These are phyloP conservation scores for Tricholauxania praeusta DNA, from an alignment of 2,888 invertebrate species.

Conservation along the genomic window DNA sequence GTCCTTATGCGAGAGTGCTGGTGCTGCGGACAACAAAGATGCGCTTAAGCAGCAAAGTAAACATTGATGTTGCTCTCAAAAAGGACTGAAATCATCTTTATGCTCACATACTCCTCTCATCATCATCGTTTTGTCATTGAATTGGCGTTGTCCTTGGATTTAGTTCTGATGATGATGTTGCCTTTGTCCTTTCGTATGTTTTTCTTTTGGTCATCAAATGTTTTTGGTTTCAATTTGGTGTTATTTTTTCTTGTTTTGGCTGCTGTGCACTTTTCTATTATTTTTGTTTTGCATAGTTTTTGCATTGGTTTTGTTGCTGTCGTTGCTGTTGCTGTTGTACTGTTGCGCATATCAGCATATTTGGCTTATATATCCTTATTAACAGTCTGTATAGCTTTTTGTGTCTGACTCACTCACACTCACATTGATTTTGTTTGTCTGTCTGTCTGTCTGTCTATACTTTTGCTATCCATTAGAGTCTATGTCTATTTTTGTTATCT, in stretches of 20 bases:
- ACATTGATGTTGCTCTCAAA: slow-evolving; percentile 24
- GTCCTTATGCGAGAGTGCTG: neutral
- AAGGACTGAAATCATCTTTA: neutral
- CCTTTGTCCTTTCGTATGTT: neutral
- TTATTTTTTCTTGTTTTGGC: neutral
- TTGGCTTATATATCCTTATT: slow-evolving; percentile 3
- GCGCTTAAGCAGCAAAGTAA: slow-evolving; percentile 34
- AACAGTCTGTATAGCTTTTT: neutral
- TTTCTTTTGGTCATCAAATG: neutral
- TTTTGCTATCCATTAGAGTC: neutral
- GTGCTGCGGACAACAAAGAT: slow-evolving; percentile 29
- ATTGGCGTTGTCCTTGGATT: too few relatives aligned
- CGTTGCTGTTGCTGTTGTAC: slow-evolving; percentile 15
- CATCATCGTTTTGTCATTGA: too few relatives aligned
- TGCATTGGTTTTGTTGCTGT: neutral
- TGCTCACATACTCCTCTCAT: too few relatives aligned
- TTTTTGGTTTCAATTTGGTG: neutral
- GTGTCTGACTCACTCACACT: neutral
- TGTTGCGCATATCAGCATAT: slow-evolving; percentile 25
- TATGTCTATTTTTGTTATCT: too few relatives aligned
- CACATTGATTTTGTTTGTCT: neutral
- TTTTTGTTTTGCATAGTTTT: slow-evolving; percentile 1
- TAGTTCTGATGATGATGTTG: too few relatives aligned
- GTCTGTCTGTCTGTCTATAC: neutral
- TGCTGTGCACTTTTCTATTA: neutral